phyloP scores from a whole-genome alignment of 2,113 vertebrate species.

The Lepus americanus region DNA sequence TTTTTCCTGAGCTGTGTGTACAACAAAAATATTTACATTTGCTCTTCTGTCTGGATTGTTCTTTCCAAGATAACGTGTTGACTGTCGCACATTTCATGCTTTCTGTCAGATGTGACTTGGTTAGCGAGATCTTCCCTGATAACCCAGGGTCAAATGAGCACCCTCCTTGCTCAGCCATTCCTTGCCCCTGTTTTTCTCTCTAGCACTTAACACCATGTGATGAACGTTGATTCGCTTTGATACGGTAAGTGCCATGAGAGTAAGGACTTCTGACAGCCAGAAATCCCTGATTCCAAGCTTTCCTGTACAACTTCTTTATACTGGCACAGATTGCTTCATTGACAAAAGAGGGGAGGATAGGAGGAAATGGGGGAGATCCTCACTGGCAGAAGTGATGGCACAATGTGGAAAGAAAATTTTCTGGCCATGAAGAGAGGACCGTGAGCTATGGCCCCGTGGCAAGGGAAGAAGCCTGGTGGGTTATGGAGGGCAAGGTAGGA shows the following conservation, averaged over 20 bases:
- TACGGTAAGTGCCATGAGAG: background rate
- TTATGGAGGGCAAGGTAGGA: background rate
- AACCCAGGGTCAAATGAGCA: background rate
- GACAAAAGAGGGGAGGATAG: background rate
- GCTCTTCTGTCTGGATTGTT: background rate
- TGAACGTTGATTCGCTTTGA: constrained; percentile 18
- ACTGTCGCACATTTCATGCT: background rate
- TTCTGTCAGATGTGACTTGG: background rate
- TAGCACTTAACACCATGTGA: background rate
- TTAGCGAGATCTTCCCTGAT: background rate
- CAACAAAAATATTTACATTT: background rate
- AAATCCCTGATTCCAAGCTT: background rate
- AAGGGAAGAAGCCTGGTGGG: background rate
- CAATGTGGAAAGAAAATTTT: background rate
- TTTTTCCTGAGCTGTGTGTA: background rate
- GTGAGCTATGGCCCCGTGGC: background rate
- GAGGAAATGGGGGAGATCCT: background rate
- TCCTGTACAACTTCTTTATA: background rate
- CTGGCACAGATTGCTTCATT: background rate
- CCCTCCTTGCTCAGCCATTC: background rate
- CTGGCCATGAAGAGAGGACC: background rate
- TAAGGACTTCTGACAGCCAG: background rate
- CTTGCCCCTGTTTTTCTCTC: background rate
- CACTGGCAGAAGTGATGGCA: background rate
- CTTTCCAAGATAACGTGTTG: background rate